Evolutionary conservation across 1,140 invertebrate species (phyloP), one percentile per base, ranked within the genome.

Genomic region (Carposina sasakii): DNA sequence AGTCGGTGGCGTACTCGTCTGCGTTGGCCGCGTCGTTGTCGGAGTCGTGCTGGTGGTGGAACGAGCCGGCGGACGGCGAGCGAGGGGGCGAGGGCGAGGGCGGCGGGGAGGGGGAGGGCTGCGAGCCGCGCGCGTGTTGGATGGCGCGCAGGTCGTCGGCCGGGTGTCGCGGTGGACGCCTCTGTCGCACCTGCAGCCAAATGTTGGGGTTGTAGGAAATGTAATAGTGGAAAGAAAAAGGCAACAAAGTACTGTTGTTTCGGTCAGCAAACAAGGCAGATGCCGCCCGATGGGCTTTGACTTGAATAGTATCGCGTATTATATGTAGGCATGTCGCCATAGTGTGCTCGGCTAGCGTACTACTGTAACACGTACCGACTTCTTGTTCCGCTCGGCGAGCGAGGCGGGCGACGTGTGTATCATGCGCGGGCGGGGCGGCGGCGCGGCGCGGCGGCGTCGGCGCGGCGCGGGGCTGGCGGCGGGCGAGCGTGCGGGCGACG

Each of bases 401-500:
- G 78, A 43, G 60, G 58, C 28, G 71, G n/a, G 62, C 54, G 66
- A 60, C 2, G 91, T 92, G 56, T 92, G 91, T 52, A 92, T 92
- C 91, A 92, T 92, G 57, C 90, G 89, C 0, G 91, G 91, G 30
- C 90, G 75, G 1, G 86, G 85, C 0, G 86, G 78, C 2, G 85
- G 55, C 28, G 45, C 31, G 24, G 41, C 33, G 12, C 20, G 34
- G 36, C 28, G 34, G 41, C 41, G 48, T 16, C 39, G 46, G 16
- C 50, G 51, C 15, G 36, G 31, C 31, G 42, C 26, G 40, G 46
- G 34, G 51, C 36, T 12, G 41, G 34, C 28, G 26, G 37, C 39
- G 28, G 16, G 34, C 12, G 5, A 12, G 24, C 24, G 37, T 3
- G 52, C 39, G 31, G 36, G 22, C 9, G 48, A 28, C 5, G 31